Base-by-base conservation (phyloP, 2,113 vertebrate species). In the Corythoichthys haematopterus region DNA sequence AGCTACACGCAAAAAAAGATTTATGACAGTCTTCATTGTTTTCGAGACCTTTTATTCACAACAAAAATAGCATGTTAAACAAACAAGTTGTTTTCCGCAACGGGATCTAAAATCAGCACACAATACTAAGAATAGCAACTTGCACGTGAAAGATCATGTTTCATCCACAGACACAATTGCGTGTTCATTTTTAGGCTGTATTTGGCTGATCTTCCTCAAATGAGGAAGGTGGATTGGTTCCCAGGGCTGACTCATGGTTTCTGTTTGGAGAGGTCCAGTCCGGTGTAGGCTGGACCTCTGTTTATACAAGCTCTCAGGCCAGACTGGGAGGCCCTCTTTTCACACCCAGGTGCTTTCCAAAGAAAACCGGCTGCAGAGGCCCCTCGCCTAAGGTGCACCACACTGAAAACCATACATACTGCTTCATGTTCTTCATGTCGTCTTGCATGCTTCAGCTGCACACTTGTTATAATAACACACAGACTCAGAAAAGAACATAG, bases 291-390 rank as follows among this genome's bases (percentile, higher is more conserved):
- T 67, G 75, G 78, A 66, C 82, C 78, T 80, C 53, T 90, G 89
- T 90, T 90, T 88, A 88, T 80, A 84, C 83, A 89, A 85, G 71
- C 82, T 88, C 84, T 88, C 76, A 63, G 85, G 70, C 85, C 89
- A 88, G 86, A 90, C 89, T 85, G 80, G 78, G 89, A 86, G 89
- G 86, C 86, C 84, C 82, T 85, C 85, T 85, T 88, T 90, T 90
- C 87, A 88, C 89, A 90, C 89, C 87, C 84, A 86, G 84, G 85
- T 86, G 81, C 86, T 84, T 87, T 91, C 88, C 90, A 89, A 90
- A 87, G 85, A 89, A 91, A 88, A 90, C 84, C 83, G 86, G 77
- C 80, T 65, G 79, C 74, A 80, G 79, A 84, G 88, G 84, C 87
- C 85, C 77, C 80, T 81, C 71, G 74, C 77, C 71, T 76, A 68